A percentile compares a stretch with the other conserved stretches of the same genome.
Conservation (phyloP, 1,140 invertebrate genomes). For the Plectus sambesii region DNA sequence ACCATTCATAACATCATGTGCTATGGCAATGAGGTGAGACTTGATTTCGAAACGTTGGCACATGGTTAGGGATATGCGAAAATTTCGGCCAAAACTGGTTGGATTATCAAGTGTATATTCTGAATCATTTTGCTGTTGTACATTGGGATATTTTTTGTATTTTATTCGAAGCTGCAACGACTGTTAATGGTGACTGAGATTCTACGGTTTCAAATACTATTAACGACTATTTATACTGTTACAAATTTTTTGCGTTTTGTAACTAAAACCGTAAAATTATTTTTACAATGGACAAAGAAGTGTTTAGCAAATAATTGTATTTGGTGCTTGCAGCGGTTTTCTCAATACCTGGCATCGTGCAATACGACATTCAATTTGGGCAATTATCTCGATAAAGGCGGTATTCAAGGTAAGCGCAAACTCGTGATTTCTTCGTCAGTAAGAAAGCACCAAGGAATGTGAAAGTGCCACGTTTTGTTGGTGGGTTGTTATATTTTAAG, state of each 20-base stretch:
- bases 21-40: conserved; percentile 91
- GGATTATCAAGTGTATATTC: conserved; percentile 17
- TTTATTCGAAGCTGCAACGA: too few relatives aligned
- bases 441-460: too few relatives aligned
- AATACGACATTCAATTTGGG: conserved; percentile 96
- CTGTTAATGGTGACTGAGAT: too few relatives aligned
- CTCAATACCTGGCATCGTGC: conserved; percentile 96
- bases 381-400: conserved; percentile 85
- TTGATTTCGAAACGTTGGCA: conserved; percentile 47
- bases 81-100: conserved; percentile 6
- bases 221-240: too few relatives aligned
- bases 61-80: too few relatives aligned
- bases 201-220: too few relatives aligned
- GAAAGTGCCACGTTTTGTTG: too few relatives aligned
- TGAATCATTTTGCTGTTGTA: conserved; percentile 5
- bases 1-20: conserved; percentile 98
- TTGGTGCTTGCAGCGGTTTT: conserved; percentile 77
- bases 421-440: too few relatives aligned
- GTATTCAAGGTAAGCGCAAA: conserved; percentile 81
- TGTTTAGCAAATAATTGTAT: conserved; percentile 17
- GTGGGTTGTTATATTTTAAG: too few relatives aligned
- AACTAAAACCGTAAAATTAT: too few relatives aligned
- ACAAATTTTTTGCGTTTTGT: too few relatives aligned
- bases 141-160: conserved; percentile 11
- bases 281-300: too few relatives aligned